phyloP scores from a whole-genome alignment of 2,888 invertebrate species.

The Eupithecia exiguata region DNA sequence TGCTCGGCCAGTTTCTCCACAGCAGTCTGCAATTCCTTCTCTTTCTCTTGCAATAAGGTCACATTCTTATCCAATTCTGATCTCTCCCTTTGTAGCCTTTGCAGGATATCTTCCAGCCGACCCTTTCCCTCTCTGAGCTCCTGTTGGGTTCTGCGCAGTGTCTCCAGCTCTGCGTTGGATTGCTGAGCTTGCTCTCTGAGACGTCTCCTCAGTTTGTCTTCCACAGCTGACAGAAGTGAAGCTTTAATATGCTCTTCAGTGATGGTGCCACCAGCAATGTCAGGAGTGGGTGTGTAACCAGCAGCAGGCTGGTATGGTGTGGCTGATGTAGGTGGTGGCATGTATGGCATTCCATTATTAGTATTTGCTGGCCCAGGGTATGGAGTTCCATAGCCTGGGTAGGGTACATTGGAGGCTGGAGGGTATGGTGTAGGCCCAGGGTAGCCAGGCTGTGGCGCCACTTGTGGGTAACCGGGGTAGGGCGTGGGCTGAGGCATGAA shows the following conservation, averaged over 20 bases:
- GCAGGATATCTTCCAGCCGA: constrained; percentile 91
- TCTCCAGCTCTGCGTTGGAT: constrained; percentile 95
- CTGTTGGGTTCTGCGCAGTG: constrained; percentile 92
- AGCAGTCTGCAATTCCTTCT: constrained; percentile 92
- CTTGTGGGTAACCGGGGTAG: constrained; percentile 69
- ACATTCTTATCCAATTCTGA: constrained; percentile 93
- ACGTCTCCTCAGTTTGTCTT: constrained; percentile 94
- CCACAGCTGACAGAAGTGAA: constrained; percentile 96
- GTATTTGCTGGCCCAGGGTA: constrained; percentile 65
- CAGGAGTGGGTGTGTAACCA: constrained; percentile 62
- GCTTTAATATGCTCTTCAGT: constrained; percentile 97
- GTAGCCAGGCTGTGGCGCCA: constrained; percentile 62
- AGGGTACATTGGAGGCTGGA: constrained; percentile 75
- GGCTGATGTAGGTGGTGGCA: constrained; percentile 55
- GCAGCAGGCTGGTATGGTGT: constrained; percentile 66
- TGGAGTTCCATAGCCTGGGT: constrained; percentile 78
- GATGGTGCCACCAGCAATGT: constrained; percentile 89
- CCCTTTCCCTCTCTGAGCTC: constrained; percentile 93
- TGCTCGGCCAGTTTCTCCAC: constrained; percentile 90
- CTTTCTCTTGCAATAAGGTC: constrained; percentile 92
- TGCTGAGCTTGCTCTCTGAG: constrained; percentile 95
- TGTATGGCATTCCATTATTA: constrained; percentile 59
- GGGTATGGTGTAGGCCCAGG: constrained; percentile 74
- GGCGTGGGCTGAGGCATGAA: constrained; percentile 72
- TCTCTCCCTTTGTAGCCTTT: constrained; percentile 90